Evolutionary conservation across 2,113 vertebrate species (phyloP), one percentile per base, ranked within the genome.

Genomic region (Laticauda colubrina): DNA sequence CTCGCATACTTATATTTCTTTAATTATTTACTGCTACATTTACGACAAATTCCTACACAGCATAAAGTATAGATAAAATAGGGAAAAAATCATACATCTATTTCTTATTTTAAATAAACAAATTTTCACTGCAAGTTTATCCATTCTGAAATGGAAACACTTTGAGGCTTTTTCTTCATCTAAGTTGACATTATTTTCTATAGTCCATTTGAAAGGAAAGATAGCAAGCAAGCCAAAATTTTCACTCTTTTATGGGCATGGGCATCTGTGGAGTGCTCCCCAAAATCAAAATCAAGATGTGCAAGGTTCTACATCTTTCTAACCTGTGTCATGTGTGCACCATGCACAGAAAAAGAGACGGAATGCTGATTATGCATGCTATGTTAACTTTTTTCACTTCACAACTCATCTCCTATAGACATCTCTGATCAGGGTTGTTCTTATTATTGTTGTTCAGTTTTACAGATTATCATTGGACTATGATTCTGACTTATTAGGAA

Each of bases 111-210:
- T 64, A 85, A 15, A 94, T 48, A 94, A 1, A 10, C 18, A 14
- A 54, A 3, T 5, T 92, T 95, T 92, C 94, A 23, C 24, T 88
- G 51, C 81, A 89, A 45, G 12, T 51, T 39, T 75, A 56, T 85
- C 51, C 64, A 55, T 14, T 24, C 5, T 34, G 69, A 56, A 85
- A 91, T 85, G 12, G 21, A 14, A 20, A 91, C 43, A 18, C 51
- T 43, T 48, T 48, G 11, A 51, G 20, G 14, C 15, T 54, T 45
- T 53, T 53, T 45, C 24, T 26, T 29, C 11, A 57, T 29, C 21
- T 51, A 51, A 12, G 34, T 3, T 89, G 21, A 21, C 5, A 57
- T 10, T 56, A 59, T 48, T 89, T 39, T 11, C 34, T 89, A 21
- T 11, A 29, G 2, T 57, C 9, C 34, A 54, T 3, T 45, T n/a